Conservation (phyloP, 2,797 vertebrate genomes). For the Spheniscus humboldti region DNA sequence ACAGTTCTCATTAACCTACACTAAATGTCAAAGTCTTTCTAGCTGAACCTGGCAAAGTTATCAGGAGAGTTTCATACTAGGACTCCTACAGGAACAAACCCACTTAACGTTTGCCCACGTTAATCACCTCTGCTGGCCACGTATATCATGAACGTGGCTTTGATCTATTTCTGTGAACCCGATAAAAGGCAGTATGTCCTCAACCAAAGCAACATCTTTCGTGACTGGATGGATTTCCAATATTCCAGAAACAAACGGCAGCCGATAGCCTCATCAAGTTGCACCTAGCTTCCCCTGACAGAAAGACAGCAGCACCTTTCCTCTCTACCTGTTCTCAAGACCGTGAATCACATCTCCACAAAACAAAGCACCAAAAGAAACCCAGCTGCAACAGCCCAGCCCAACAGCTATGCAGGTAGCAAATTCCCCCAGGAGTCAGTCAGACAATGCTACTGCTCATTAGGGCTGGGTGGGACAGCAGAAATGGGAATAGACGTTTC, state of each 20-base stretch:
- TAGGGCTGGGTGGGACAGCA: constrained; percentile 52
- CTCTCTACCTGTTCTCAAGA: not conserved
- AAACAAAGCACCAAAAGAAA: constrained; percentile 8
- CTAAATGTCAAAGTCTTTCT: not conserved
- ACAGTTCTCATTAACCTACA: not conserved
- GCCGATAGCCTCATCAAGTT: not conserved
- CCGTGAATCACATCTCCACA: not conserved
- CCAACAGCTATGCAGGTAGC: constrained; percentile 13
- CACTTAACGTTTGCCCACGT: not conserved
- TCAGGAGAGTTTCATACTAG: not conserved
- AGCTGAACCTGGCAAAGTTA: not conserved
- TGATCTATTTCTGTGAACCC: not conserved
- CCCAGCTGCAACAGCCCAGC: not conserved
- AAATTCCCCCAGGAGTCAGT: constrained; percentile 20
- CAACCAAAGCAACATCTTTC: not conserved
- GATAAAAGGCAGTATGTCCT: not conserved
- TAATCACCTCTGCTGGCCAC: not conserved
- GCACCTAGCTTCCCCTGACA: not conserved
- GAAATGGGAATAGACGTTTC: constrained; percentile 51
- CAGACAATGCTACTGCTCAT: constrained; percentile 51
- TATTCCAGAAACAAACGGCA: not conserved
- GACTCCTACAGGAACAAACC: not conserved
- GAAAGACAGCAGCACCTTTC: not conserved
- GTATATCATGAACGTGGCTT: accelerated
- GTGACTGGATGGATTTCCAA: not conserved